Evolutionary conservation across 2,797 vertebrate species (phyloP), one percentile per base, ranked within the genome.

Genomic region (Manis pentadactyla): DNA sequence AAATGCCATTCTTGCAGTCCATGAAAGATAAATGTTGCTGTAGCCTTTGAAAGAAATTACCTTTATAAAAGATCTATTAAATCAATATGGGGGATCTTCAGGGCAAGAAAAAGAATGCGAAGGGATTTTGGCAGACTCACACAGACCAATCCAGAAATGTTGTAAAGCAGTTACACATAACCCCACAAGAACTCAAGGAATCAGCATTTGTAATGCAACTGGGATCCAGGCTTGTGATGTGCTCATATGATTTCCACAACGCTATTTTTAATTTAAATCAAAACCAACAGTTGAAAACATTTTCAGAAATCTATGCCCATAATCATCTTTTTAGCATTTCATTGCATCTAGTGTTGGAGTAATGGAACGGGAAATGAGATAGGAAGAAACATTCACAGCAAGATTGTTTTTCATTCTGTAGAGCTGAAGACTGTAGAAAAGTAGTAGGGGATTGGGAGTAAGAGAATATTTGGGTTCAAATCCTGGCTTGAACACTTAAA

Each of bases 11-110:
- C 46, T 31, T 91, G 34, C 42, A 71, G 77, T 63, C 87, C 61
- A 63, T 82, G 57, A 95, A 97, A 97, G 86, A 95, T 86, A 88
- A 94, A 96, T 91, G 59, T 88, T 91, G 74, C 88, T 39, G 37
- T 39, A 89, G 64, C 29, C 39, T 83, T 96, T 93, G 90, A 93
- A 97, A 79, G 53, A 95, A 92, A 69, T 89, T 84, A 96, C 82
- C 59, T 93, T 97, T 94, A 66, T 75, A 63, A 91, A 92, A 97
- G 61, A 81, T 49, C 39, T 77, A n/a, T 96, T 88, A 94, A 94
- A 89, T 93, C 83, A 93, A 84, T 93, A 68, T 64, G 83, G 73
- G 25, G 2, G 12, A 75, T 79, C 63, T 96, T 83, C 5, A 14
- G 8, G 7, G 18, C 64, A 53, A 96, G 53, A 59, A 85, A 94